These are phyloP conservation scores for Eupithecia tripunctaria DNA, from an alignment of 2,888 invertebrate species.

Conservation along the genomic window DNA sequence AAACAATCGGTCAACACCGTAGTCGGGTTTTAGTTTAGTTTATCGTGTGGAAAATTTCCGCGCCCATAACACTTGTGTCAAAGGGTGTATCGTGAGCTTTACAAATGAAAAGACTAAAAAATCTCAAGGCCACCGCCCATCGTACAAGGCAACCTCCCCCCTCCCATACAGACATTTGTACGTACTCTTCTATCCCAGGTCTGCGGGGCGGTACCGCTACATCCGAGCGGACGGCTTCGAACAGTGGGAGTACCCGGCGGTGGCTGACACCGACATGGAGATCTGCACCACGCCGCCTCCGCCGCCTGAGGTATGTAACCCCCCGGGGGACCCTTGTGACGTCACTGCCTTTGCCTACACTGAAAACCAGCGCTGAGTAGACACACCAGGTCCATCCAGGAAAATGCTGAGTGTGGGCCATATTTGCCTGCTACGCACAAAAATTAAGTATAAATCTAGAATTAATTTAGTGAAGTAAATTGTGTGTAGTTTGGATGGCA, in stretches of 20 bases:
- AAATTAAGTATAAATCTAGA: too few species aligned
- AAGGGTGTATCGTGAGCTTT: not conserved
- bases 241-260: constrained; percentile 86
- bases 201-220: constrained; percentile 86
- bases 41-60: not conserved
- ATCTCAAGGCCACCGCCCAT: constrained; percentile 13
- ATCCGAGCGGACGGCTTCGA: constrained; percentile 83
- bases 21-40: too few species aligned
- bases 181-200: constrained; percentile 71
- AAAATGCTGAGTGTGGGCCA: too few species aligned
- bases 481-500: too few species aligned
- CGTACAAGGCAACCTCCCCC: not conserved
- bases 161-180: constrained; percentile 49
- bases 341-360: too few species aligned
- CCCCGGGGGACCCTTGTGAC: too few species aligned
- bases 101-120: not conserved
- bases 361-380: too few species aligned
- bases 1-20: too few species aligned
- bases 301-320: constrained; percentile 49
- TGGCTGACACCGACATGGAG: constrained; percentile 78
- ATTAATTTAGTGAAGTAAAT: too few species aligned
- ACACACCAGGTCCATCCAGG: too few species aligned
- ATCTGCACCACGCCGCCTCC: constrained; percentile 80
- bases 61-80: not conserved
- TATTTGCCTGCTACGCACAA: too few species aligned